Base-by-base conservation (phyloP, 2,888 invertebrate species). In the Cheilosia variabilis region DNA sequence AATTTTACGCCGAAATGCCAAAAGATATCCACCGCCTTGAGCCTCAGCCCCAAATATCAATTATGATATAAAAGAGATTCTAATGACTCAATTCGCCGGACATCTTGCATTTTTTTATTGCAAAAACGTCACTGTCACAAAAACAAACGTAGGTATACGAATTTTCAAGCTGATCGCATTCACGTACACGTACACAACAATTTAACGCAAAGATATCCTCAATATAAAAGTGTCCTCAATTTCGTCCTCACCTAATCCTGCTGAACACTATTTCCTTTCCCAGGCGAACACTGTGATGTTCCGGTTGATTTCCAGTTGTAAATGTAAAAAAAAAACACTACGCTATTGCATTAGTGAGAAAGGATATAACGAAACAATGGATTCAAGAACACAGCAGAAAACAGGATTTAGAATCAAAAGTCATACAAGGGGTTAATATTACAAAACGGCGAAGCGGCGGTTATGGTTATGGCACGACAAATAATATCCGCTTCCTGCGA, bases 401-500 rank as follows among this genome's bases (percentile, higher is more conserved):
- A 83, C 82, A 43, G 82, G 78, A 83, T 68, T 60, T 17, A 43
- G 65, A 63, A 43, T 47, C 41, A 68, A 68, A 57, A 66, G 31
- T 31, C 45, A 75, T 66, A 47, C 9, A 15, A 15, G 37, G 77
- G 77, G 77, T 72, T 77, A 60, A 31, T 65, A 71, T 57, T 24
- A 65, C 58, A 65, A 65, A 57, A 41, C 19, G 22, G 41, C 60
- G 9, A 9, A 31, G 31, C 31, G 10, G 13, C 13, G 37, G 37
- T 37, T 37, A 37, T 37, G 62, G 71, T 78, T 78, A 66, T 82
- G 60, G 62, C 68, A 68, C 72, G 73, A 83, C 72, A 78, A 83
- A 83, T 83, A 78, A 83, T 83, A 78, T 83, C 82, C 82, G 78
- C 66, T 83, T 83, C 78, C 82, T 83, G 82, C 43, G 72, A 83